These are phyloP conservation scores for Cataglyphis cursor DNA, from an alignment of 2,888 invertebrate species.

Conservation along the genomic window DNA sequence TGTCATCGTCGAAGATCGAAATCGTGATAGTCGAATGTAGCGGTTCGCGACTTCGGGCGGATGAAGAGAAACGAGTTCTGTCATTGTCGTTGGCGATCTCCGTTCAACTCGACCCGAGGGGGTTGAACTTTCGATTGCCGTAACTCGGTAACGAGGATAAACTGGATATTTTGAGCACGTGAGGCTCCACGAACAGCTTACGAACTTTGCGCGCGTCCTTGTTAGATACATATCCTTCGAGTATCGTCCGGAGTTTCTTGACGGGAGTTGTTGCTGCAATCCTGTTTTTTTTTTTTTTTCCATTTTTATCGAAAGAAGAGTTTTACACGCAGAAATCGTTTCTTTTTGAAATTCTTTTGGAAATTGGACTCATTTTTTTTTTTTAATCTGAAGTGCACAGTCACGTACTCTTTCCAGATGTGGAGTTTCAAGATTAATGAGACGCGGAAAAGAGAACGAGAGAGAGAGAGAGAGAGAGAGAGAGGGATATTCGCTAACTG, in stretches of 20 bases:
- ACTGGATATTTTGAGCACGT: slow-evolving; percentile 64
- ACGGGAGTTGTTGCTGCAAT: neutral
- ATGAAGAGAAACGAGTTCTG: slow-evolving; percentile 26
- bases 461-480: neutral
- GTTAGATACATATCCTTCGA: slow-evolving; percentile 4
- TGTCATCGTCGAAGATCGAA: neutral
- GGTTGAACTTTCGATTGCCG: slow-evolving; percentile 68
- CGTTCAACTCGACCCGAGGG: slow-evolving; percentile 53
- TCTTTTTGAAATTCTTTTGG: neutral
- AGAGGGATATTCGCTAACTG: neutral
- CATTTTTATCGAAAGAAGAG: neutral
- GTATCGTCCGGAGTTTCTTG: neutral
- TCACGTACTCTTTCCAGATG: neutral
- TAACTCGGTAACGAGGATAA: slow-evolving; percentile 70
- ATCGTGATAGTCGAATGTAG: slow-evolving; percentile 2
- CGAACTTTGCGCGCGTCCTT: neutral
- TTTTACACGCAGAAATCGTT: neutral
- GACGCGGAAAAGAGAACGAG: neutral
- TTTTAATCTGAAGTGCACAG: neutral
- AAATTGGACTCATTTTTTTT: neutral
- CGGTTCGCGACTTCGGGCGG: neutral
- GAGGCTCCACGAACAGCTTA: slow-evolving; percentile 1
- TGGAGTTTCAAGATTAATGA: slow-evolving; percentile 21
- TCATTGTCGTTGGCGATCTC: slow-evolving; percentile 55
- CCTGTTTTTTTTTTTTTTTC: neutral